These are phyloP conservation scores for Pseudomugil tenellus DNA, from an alignment of 2,797 vertebrate species.

Conservation along the genomic window DNA sequence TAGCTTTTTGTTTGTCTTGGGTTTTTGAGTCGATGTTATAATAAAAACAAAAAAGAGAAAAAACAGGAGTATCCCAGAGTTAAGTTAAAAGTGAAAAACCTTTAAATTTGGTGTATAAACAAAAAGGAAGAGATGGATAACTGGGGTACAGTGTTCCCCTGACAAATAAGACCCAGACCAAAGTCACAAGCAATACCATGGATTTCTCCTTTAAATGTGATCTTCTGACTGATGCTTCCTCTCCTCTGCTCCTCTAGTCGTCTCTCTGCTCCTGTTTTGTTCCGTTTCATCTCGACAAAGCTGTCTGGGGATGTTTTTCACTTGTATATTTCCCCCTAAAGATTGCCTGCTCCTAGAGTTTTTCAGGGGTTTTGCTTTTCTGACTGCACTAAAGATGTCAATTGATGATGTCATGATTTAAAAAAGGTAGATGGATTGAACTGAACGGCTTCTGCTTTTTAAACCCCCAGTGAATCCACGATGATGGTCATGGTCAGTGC, in stretches of 20 bases:
- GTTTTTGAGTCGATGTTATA: slow-evolving; percentile 16
- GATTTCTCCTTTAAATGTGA: slow-evolving; percentile 49
- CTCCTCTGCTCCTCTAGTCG: slow-evolving; percentile 13
- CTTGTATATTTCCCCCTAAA: slow-evolving; percentile 42
- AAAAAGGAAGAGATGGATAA: background rate
- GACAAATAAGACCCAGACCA: slow-evolving; percentile 46
- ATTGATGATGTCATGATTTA: slow-evolving; percentile 80
- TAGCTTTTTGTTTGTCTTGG: slow-evolving; percentile 33
- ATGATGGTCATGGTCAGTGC: slow-evolving; percentile 60
- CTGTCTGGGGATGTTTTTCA: slow-evolving; percentile 43
- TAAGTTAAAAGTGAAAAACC: slow-evolving; percentile 7
- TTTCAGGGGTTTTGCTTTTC: slow-evolving; percentile 44
- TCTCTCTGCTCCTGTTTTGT: slow-evolving; percentile 9
- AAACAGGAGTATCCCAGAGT: slow-evolving; percentile 24
- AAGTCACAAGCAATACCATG: slow-evolving; percentile 70
- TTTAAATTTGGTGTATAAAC: slow-evolving; percentile 17
- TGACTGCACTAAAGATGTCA: slow-evolving; percentile 84
- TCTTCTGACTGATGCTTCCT: slow-evolving; percentile 22
- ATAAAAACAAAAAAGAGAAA: slow-evolving; percentile 13
- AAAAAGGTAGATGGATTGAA: slow-evolving; percentile 54
- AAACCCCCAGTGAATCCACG: slow-evolving; percentile 53
- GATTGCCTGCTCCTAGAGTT: slow-evolving; percentile 69
- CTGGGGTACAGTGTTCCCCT: slow-evolving; percentile 6
- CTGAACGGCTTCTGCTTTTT: slow-evolving; percentile 64
- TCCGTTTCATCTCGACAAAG: slow-evolving; percentile 42